phyloP scores from a whole-genome alignment of 2,113 vertebrate genomes.

The Varanus komodoensis region DNA sequence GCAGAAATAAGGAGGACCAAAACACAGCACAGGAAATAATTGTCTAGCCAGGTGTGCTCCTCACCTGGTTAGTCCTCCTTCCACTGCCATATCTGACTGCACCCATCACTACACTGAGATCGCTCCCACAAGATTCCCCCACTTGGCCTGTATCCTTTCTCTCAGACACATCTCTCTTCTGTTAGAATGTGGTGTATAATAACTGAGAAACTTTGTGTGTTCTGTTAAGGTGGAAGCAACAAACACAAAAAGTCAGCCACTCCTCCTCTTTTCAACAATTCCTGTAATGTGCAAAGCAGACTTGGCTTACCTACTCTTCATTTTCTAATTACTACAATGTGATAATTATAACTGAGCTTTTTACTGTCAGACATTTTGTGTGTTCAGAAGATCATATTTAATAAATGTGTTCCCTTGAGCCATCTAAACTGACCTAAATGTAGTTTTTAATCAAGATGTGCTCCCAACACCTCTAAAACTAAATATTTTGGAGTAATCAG shows the following conservation, averaged over 20 bases:
- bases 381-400: neutral
- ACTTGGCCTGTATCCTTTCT: too few relatives aligned
- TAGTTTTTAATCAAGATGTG: neutral
- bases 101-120: too few relatives aligned
- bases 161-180: too few relatives aligned
- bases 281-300: neutral
- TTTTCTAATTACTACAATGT: neutral
- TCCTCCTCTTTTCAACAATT: neutral
- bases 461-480: neutral
- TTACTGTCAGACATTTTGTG: conserved; percentile 8
- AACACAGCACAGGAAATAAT: too few relatives aligned
- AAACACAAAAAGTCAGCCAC: neutral
- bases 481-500: neutral
- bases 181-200: neutral
- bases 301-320: neutral
- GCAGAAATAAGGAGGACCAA: too few relatives aligned
- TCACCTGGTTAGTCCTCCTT: too few relatives aligned
- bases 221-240: neutral
- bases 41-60: too few relatives aligned
- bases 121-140: too few relatives aligned
- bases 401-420: conserved; percentile 15
- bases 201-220: neutral
- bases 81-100: too few relatives aligned
- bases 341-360: conserved; percentile 16
- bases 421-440: neutral